phyloP scores from a whole-genome alignment of 2,113 vertebrate species.

The Rhinopomastus cyanomelas region DNA sequence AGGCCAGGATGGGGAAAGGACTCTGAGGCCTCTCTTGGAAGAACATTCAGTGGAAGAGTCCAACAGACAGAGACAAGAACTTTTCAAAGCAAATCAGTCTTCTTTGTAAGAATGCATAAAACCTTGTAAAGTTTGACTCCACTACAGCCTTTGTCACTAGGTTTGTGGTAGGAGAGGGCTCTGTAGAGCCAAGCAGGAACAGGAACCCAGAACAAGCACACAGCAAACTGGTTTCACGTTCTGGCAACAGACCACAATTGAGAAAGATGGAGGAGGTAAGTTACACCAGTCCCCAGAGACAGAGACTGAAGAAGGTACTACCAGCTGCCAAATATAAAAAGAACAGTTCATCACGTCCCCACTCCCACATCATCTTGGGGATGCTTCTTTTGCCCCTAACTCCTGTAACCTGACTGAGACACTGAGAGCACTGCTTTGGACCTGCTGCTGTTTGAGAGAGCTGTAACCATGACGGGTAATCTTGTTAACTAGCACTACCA shows the following conservation, averaged over 20 bases:
- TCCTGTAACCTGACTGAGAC: not conserved
- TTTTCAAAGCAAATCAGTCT: not conserved
- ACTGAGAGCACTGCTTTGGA: not conserved
- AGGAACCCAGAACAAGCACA: not conserved
- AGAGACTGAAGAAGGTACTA: not conserved
- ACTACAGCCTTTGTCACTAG: not conserved
- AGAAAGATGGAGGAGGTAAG: rapidly evolving
- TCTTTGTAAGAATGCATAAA: not conserved
- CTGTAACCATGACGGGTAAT: not conserved
- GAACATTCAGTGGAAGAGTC: not conserved
- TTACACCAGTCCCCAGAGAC: not conserved
- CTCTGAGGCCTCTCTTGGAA: not conserved
- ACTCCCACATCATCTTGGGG: not conserved
- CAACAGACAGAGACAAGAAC: not conserved
- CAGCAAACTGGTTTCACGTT: rapidly evolving
- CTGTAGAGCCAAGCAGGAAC: not conserved
- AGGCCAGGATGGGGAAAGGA: not conserved
- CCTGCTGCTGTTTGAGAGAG: not conserved
- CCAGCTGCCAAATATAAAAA: not conserved
- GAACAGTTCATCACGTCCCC: not conserved
- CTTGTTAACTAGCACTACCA: not conserved
- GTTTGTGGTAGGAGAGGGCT: not conserved
- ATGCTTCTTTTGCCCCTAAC: not conserved
- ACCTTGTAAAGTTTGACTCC: not conserved
- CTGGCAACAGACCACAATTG: not conserved